Evolutionary conservation across 2,797 vertebrate species (phyloP).

Genomic region (Peromyscus melanophrys): DNA sequence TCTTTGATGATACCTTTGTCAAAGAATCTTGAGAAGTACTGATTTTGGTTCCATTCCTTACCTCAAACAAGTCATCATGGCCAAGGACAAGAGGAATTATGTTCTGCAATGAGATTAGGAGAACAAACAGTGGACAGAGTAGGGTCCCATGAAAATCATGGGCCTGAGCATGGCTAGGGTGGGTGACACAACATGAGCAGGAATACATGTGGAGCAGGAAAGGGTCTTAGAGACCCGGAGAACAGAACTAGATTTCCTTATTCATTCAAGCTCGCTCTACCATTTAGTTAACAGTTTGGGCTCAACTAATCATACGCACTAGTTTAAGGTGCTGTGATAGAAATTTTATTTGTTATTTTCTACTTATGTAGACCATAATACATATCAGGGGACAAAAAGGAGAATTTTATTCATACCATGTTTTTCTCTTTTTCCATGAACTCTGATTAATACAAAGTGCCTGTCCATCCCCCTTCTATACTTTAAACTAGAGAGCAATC

Average conservation of each 20-base stretch:
- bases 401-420: background rate
- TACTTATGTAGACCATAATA: background rate
- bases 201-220: background rate
- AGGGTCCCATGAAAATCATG: background rate
- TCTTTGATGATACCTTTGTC: background rate
- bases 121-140: background rate
- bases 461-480: too few species aligned
- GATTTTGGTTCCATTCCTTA: background rate
- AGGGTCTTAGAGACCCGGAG: background rate
- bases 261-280: background rate
- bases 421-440: constrained; percentile 15
- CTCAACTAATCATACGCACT: background rate
- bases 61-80: background rate
- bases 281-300: background rate
- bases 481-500: background rate
- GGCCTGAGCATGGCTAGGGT: background rate
- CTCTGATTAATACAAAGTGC: background rate
- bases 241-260: background rate
- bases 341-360: background rate
- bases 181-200: accelerated
- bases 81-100: background rate
- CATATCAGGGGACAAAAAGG: background rate
- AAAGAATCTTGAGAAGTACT: constrained; percentile 25
- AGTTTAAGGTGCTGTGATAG: background rate
- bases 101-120: background rate